Percentiles rank a stretch among this genome's conserved stretches.
Evolutionary conservation across 2,113 vertebrate species (phyloP).

Genomic region (Micromys minutus): DNA sequence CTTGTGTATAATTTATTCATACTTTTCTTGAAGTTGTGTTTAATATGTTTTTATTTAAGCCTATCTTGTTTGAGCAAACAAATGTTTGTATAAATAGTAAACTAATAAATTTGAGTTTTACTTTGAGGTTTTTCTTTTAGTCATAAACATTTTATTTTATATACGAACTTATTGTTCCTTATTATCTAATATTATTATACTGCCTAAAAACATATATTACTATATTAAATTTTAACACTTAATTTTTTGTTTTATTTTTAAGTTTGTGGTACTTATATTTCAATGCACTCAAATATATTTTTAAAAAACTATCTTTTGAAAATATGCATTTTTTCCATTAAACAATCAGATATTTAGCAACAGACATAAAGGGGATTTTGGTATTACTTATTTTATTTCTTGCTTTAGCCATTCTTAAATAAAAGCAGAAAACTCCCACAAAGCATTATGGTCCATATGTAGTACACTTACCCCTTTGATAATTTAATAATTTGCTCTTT

Average conservation of each 20-base stretch:
- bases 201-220: slow-evolving; percentile 42
- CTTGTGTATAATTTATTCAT: neutral
- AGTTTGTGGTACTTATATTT: slow-evolving; percentile 59
- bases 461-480: slow-evolving; percentile 25
- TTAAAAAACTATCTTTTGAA: slow-evolving; percentile 54
- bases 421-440: slow-evolving; percentile 35
- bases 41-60: slow-evolving; percentile 49
- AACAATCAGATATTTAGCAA: slow-evolving; percentile 41
- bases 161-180: neutral
- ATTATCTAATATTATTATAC: slow-evolving; percentile 33
- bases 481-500: slow-evolving; percentile 62
- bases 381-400: slow-evolving; percentile 20
- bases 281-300: neutral
- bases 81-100: slow-evolving; percentile 56
- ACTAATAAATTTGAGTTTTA: slow-evolving; percentile 57
- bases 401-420: slow-evolving; percentile 51
- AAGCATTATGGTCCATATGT: neutral
- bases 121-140: neutral
- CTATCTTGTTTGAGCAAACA: slow-evolving; percentile 32
- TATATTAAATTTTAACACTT: slow-evolving; percentile 57
- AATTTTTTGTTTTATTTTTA: slow-evolving; percentile 48
- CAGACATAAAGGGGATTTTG: slow-evolving; percentile 43
- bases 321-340: slow-evolving; percentile 41
- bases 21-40: neutral
- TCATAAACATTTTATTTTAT: slow-evolving; percentile 45